These are phyloP conservation scores for Sylvia atricapilla DNA, from an alignment of 2,113 vertebrate genomes.

Conservation along the genomic window DNA sequence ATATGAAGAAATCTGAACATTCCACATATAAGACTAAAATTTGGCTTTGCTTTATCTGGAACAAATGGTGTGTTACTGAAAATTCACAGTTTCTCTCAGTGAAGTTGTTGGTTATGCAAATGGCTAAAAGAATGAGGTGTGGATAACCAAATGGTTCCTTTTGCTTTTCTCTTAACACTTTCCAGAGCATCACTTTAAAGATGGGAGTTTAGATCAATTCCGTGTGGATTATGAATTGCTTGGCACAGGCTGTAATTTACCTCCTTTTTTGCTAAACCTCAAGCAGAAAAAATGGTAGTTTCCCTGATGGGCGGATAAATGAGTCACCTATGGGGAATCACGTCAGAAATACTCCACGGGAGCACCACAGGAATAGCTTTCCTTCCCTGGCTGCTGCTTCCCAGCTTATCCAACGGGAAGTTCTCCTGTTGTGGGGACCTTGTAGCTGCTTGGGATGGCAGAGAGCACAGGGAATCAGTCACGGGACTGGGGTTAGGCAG, in stretches of 20 bases:
- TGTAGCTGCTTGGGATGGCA: not conserved
- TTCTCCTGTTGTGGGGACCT: not conserved
- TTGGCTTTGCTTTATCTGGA: not conserved
- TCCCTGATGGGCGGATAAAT: not conserved
- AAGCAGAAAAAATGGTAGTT: not conserved
- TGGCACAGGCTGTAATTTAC: not conserved
- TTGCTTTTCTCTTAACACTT: not conserved
- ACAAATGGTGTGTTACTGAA: not conserved
- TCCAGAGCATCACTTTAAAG: not conserved
- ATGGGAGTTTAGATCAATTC: not conserved
- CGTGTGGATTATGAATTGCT: not conserved
- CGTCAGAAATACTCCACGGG: not conserved
- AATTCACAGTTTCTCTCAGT: not conserved
- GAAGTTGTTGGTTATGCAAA: not conserved
- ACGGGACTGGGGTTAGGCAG: not conserved
- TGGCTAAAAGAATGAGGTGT: not conserved
- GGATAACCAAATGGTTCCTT: not conserved
- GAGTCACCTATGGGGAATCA: not conserved
- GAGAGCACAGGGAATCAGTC: not conserved
- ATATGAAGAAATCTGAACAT: not conserved
- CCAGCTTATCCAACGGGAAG: not conserved
- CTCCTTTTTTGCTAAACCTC: not conserved
- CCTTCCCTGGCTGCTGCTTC: not conserved
- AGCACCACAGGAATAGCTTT: not conserved
- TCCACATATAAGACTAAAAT: not conserved